These are phyloP conservation scores for Epinotia nisella DNA, from an alignment of 2,888 invertebrate species.

Conservation along the genomic window DNA sequence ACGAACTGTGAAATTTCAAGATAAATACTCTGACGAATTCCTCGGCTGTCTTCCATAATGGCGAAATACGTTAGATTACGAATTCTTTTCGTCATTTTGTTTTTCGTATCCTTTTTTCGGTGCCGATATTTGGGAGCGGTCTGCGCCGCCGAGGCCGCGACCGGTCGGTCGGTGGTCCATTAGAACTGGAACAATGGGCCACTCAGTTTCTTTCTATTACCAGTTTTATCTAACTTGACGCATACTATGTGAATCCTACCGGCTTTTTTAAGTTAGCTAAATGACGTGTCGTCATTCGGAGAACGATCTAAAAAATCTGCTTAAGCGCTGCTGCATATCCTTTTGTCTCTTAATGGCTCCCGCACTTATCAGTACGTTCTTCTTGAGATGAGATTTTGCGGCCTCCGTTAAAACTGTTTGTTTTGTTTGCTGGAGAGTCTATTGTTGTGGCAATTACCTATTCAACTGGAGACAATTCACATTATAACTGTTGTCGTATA, in stretches of 20 bases:
- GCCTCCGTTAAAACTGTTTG: conserved; percentile 22
- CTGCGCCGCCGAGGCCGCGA: conserved; percentile 69
- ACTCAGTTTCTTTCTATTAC: conserved; percentile 76
- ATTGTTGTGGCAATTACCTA: conserved; percentile 47
- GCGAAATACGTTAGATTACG: conserved; percentile 62
- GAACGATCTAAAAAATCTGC: conserved; percentile 46
- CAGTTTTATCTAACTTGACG: conserved; percentile 80
- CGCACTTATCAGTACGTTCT: conserved; percentile 33
- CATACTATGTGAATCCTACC: conserved; percentile 78
- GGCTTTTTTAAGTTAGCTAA: conserved; percentile 63
- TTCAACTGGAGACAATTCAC: conserved; percentile 24
- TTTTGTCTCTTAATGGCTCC: conserved; percentile 39
- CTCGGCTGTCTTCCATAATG: conserved; percentile 72
- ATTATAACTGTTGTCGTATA: conserved; percentile 17
- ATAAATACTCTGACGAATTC: conserved; percentile 82
- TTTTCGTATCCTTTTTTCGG: conserved; percentile 74
- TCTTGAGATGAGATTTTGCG: conserved; percentile 33
- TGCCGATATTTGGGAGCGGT: conserved; percentile 67
- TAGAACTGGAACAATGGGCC: conserved; percentile 78
- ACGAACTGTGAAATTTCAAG: conserved; percentile 79
- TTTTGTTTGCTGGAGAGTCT: conserved; percentile 37
- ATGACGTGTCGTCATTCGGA: conserved; percentile 59
- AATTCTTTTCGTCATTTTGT: conserved; percentile 52
- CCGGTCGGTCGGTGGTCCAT: conserved; percentile 80
- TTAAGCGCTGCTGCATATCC: conserved; percentile 35